Base-by-base conservation (phyloP, 2,888 invertebrate genomes). In the Catocala nupta region DNA sequence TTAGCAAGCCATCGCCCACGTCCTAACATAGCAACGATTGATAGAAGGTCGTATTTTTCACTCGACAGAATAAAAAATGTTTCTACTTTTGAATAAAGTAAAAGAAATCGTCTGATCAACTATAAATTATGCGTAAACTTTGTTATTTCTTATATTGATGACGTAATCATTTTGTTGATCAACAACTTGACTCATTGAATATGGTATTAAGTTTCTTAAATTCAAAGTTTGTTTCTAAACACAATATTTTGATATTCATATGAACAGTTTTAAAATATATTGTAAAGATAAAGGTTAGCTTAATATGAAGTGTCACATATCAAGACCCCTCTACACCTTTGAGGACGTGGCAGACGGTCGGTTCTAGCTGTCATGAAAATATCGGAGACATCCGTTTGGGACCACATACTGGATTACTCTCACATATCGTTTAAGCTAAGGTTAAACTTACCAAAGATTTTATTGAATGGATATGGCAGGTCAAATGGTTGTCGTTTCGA, bases 21-120 rank as follows among this genome's bases (percentile, higher is more conserved):
- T 33, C 11, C 42, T 49, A 11, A 56, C 42, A 49, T 56, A 56
- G 43, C n/a, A 33, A 56, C 49, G 49, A 57, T 57, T 57, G 50
- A 57, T 44, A 34, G 34, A 43, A 43, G 34, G 13, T 11, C 13
- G 44, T 50, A 34, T 57, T 51, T 57, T 57, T 52, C 13, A 34
- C 39, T 12, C 33, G 25, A 12, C 16, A 12, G 47, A 52, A 53
- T 53, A 53, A 53, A 49, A 70, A 69, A 74, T 70, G 55, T 61
- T 45, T 73, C 55, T n/a, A 1, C 63, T 62, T 55, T 65, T 73
- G 65, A 77, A 77, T 76, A 76, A 74, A 56, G 60, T 57, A 59
- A 43, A 65, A 53, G 59, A 62, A 59, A 53, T 42, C 16, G 49
- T 65, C 61, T 62, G 59, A 62, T 53, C 63, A 63, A 71, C 59